Percentiles rank a stretch among this genome's conserved stretches.
Evolutionary conservation across 92 coral and sea anemone genomes (phyloP).

Genomic region (Parazoanthus darwini): DNA sequence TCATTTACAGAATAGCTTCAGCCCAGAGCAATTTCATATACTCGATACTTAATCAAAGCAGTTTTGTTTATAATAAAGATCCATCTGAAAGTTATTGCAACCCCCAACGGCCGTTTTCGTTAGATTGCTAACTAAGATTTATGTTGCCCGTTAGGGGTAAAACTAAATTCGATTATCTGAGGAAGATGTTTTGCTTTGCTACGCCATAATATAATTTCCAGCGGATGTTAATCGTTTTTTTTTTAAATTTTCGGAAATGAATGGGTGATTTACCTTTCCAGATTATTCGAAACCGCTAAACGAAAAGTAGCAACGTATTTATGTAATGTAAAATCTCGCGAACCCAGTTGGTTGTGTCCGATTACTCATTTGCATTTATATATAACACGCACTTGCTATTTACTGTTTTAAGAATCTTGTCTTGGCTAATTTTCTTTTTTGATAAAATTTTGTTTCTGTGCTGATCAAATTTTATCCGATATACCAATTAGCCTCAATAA

Average conservation of each 20-base stretch:
- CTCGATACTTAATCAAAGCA: neutral
- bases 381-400: neutral
- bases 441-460: neutral
- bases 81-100: neutral
- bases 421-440: neutral
- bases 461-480: too few relatives aligned
- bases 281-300: neutral
- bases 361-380: neutral
- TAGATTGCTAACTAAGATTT: neutral
- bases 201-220: neutral
- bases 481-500: too few relatives aligned
- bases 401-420: neutral
- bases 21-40: neutral
- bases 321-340: neutral
- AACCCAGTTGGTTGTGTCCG: neutral
- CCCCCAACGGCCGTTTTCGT: neutral
- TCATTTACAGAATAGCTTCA: neutral
- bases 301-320: neutral
- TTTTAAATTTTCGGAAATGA: too few relatives aligned
- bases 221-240: neutral
- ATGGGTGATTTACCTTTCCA: neutral
- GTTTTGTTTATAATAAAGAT: too few relatives aligned
- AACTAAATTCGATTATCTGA: neutral
- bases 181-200: neutral
- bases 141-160: slow-evolving; percentile 1